Percentiles rank a stretch among this genome's conserved stretches.
Evolutionary conservation across 1,140 invertebrate species (phyloP).

Genomic region (Zaprionus taronus): DNA sequence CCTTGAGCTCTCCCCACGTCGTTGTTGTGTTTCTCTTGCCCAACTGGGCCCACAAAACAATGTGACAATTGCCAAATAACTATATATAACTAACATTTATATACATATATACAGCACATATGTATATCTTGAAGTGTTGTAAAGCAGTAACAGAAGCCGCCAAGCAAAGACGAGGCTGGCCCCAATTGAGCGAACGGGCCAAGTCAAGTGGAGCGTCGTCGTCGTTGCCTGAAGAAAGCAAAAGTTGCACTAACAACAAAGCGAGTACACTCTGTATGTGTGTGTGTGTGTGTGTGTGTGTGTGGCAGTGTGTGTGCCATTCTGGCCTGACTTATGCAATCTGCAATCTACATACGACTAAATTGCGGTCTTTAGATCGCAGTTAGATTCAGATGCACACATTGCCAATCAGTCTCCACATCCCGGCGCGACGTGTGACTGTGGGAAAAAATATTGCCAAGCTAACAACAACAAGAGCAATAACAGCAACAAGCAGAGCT

Average conservation of each 20-base stretch:
- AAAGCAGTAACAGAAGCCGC: conserved; percentile 66
- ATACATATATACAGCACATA: conserved; percentile 44
- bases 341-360: conserved; percentile 60
- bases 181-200: conserved; percentile 34
- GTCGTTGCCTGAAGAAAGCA: conserved; percentile 62
- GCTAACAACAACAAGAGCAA: neutral
- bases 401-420: conserved; percentile 74
- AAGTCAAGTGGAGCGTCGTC: conserved; percentile 51
- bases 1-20: conserved; percentile 16
- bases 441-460: conserved; percentile 55
- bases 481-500: conserved; percentile 3
- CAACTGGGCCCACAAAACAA: conserved; percentile 61
- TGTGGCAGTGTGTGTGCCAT: conserved; percentile 23
- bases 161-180: conserved; percentile 16
- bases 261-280: neutral
- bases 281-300: conserved; percentile 8
- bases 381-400: conserved; percentile 55
- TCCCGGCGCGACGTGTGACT: conserved; percentile 38
- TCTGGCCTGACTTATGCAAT: conserved; percentile 64
- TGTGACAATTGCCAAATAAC: conserved; percentile 72
- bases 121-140: conserved; percentile 13
- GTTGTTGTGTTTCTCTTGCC: neutral
- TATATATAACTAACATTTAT: neutral
- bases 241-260: conserved; percentile 40
- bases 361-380: conserved; percentile 37